A percentile compares a stretch with the other conserved stretches of the same genome.
phyloP scores from a whole-genome alignment of 2,113 vertebrate species.

The Eidolon helvum region DNA sequence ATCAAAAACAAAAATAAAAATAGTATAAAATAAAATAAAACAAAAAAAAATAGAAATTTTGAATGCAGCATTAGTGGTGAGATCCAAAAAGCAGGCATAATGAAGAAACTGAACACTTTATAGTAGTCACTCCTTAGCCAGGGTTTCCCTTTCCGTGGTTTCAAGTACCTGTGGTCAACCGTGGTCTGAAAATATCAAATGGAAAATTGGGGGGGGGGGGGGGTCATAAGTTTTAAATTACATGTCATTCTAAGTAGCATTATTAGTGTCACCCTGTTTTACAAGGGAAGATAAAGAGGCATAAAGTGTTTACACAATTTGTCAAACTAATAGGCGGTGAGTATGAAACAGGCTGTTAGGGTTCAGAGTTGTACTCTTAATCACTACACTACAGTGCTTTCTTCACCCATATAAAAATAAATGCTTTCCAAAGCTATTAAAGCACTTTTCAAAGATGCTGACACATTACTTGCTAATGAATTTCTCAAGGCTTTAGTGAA shows the following conservation, averaged over 20 bases:
- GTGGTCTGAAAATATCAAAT: background rate
- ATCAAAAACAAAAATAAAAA: background rate
- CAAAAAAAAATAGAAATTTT: background rate
- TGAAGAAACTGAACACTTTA: background rate
- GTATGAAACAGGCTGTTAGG: background rate
- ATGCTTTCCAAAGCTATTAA: background rate
- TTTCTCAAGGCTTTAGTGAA: background rate
- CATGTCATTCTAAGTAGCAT: rapidly evolving
- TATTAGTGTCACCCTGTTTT: background rate
- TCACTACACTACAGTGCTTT: background rate
- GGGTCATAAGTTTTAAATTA: background rate
- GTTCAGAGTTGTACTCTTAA: background rate
- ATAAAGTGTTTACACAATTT: background rate
- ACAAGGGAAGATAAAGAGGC: background rate
- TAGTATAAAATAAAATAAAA: background rate
- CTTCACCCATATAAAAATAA: background rate
- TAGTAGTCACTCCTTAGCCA: too few relatives aligned
- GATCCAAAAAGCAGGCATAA: background rate
- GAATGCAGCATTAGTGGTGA: background rate
- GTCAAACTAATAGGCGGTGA: background rate
- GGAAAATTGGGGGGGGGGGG: too few relatives aligned
- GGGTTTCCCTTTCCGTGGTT: background rate
- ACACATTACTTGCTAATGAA: background rate
- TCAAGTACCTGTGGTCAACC: background rate
- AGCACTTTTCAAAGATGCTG: background rate